Evolutionary conservation across 2,888 invertebrate genomes (phyloP).

Genomic region (Mayetiola destructor): DNA sequence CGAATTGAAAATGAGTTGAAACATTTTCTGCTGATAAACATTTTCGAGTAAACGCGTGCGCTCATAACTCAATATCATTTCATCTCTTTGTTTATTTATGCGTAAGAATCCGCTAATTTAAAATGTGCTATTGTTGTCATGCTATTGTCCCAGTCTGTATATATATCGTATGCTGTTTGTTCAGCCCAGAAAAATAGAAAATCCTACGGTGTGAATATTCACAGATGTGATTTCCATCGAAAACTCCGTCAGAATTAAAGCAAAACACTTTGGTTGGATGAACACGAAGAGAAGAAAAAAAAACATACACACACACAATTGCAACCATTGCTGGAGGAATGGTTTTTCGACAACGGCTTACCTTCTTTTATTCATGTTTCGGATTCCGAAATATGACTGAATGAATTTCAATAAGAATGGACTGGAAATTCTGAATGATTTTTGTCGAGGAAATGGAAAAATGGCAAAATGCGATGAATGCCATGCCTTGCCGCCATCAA

Average conservation of each 20-base stretch:
- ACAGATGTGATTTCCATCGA: slow-evolving; percentile 6
- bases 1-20: background rate
- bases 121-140: too few species aligned
- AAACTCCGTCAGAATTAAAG: background rate
- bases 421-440: too few species aligned
- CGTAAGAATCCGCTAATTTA: slow-evolving; percentile 12
- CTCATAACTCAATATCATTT: slow-evolving; percentile 4
- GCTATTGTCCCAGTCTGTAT: background rate
- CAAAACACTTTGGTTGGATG: background rate
- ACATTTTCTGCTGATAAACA: background rate
- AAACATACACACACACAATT: too few species aligned
- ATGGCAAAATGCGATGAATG: too few species aligned
- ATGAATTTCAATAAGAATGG: too few species aligned
- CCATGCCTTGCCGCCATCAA: too few species aligned
- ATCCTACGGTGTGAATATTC: background rate
- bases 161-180: too few species aligned
- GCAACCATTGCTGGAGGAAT: too few species aligned
- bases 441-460: too few species aligned
- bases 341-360: too few species aligned
- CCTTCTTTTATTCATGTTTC: too few species aligned
- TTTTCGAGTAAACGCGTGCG: background rate
- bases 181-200: background rate
- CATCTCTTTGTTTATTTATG: slow-evolving; percentile 10
- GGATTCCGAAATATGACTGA: too few species aligned
- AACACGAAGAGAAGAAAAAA: background rate